Evolutionary conservation across 2,113 vertebrate species (phyloP).

Genomic region (Alces alces): DNA sequence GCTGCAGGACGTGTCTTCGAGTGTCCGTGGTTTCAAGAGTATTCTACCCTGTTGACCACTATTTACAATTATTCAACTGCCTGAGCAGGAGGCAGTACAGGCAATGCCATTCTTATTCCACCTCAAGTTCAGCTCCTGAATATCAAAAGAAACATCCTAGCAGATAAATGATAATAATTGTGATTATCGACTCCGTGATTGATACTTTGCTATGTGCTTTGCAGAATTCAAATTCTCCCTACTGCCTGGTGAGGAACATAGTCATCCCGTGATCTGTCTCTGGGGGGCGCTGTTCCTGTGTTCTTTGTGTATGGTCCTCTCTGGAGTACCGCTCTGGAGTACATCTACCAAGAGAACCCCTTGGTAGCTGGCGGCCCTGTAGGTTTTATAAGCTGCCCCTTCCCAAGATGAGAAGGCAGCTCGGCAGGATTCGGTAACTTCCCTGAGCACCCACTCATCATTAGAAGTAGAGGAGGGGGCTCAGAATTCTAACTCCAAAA

Average conservation of each 20-base stretch:
- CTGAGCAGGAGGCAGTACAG: background rate
- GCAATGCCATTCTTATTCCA: background rate
- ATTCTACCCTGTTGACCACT: background rate
- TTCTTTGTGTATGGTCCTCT: background rate
- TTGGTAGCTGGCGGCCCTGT: background rate
- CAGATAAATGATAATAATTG: background rate
- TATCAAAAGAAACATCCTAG: background rate
- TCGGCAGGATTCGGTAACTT: background rate
- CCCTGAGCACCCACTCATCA: accelerated
- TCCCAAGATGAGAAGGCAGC: background rate
- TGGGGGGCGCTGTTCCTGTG: background rate
- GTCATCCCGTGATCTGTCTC: background rate
- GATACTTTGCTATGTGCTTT: background rate
- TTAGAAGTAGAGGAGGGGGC: background rate
- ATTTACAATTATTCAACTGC: background rate
- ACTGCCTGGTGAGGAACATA: background rate
- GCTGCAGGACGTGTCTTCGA: background rate
- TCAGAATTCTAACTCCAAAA: background rate
- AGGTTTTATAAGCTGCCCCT: too few relatives aligned
- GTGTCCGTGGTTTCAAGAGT: background rate
- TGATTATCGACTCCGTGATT: background rate
- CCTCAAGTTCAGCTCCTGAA: background rate
- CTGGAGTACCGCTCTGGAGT: background rate
- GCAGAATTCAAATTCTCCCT: background rate
- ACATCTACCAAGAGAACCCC: background rate